Base-by-base conservation (phyloP, 1,140 invertebrate species). In the Radopholus similis region DNA sequence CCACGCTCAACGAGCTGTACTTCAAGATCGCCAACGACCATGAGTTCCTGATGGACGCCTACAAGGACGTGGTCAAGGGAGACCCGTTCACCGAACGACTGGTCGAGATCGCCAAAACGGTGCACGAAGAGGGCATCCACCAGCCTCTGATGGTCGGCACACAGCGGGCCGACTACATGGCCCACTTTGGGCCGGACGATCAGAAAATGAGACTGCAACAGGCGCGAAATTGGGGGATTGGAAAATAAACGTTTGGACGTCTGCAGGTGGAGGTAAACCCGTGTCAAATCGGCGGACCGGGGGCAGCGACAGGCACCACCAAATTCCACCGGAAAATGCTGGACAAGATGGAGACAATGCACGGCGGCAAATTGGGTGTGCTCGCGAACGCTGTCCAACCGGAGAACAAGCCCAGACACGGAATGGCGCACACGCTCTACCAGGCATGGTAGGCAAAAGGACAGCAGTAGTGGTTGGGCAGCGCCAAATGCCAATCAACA, bases 251-350 rank as follows among this genome's bases (percentile, higher is more conserved):
- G 59, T 68, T 65, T 71, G 54, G 44, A 54, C 54, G 13, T 37
- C 55, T 62, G 64, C 53, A 96, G 87, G 90, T 97, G 73, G 94
- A 97, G 87, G 88, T 95, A 80, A 97, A 97, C 87, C 91, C 91
- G 73, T 93, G 97, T 81, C 90, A 93, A 53, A 89, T 91, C 30
- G 92, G 92, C 80, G 95, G 96, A 87, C 92, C 59, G 89, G 73
- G 93, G 91, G 84, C 87, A 95, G 73, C 89, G 90, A 66, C 88
- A 89, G 38, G 70, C 82, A 56, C 70, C 86, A 32, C 68, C 64
- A 54, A 56, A 82, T 59, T 62, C 4, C 28, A 47, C 13, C 38
- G 66, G 13, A 64, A 65, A 21, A 47, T 55, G 21, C 49, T 73
- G 2, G 49, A 72, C 37, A 54, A 56, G 62, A 68, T 15, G 32